phyloP scores from a whole-genome alignment of 35 echinoderm and acorn worm genomes.

The Lytechinus pictus region DNA sequence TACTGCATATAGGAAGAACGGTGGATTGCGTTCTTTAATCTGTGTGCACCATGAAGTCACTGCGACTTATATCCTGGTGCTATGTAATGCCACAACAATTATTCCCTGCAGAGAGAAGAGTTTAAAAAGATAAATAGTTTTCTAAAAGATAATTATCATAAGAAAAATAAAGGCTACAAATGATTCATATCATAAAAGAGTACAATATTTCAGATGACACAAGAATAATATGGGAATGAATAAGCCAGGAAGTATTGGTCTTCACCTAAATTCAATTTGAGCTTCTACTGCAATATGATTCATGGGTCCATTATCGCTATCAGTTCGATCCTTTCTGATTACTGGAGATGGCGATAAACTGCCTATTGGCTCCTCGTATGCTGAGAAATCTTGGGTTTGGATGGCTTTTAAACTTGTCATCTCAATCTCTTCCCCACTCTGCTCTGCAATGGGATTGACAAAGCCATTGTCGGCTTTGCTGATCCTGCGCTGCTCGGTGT shows the following conservation, averaged over 20 bases:
- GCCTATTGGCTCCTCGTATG: not conserved
- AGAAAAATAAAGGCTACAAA: not conserved
- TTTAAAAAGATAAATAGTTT: too few relatives aligned
- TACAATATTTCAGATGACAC: not conserved
- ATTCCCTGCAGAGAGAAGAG: too few relatives aligned
- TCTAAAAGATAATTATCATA: too few relatives aligned
- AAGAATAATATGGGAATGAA: not conserved
- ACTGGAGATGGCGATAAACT: not conserved
- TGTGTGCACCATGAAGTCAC: too few relatives aligned
- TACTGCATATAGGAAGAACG: too few relatives aligned
- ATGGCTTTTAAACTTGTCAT: not conserved
- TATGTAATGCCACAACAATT: too few relatives aligned
- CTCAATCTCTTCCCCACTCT: not conserved
- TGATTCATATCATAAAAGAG: not conserved
- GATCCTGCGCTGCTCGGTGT: constrained; percentile 32
- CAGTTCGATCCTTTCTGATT: not conserved
- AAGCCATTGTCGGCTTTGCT: not conserved
- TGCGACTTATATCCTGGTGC: too few relatives aligned
- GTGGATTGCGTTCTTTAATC: too few relatives aligned
- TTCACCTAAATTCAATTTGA: not conserved
- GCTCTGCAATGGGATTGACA: not conserved
- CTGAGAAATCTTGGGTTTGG: not conserved
- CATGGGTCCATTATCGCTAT: not conserved
- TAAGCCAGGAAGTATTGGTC: not conserved
- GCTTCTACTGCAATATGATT: not conserved